Evolutionary conservation across 2,888 invertebrate genomes (phyloP).

Genomic region (Antheraea assamensis): DNA sequence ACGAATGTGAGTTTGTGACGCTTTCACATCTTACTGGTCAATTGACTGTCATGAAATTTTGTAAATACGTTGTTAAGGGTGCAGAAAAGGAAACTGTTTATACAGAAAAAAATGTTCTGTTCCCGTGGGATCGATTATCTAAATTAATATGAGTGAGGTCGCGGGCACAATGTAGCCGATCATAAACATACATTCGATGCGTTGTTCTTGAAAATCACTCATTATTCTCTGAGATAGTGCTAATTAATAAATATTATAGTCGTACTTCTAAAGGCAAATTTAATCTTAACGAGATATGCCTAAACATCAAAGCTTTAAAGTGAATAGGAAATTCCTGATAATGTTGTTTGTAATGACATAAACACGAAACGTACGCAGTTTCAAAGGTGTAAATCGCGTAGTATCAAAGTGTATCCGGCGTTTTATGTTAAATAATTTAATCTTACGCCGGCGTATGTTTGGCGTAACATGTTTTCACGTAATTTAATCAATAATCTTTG

Average conservation of each 20-base stretch:
- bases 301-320: constrained; percentile 48
- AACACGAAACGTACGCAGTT: constrained; percentile 41
- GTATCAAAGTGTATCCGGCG: constrained; percentile 57
- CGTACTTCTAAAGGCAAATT: constrained; percentile 1
- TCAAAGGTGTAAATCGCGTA: constrained; percentile 58
- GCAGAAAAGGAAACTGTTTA: no score
- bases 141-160: no score
- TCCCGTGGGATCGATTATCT: no score
- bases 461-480: constrained; percentile 60
- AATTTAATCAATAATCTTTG: constrained; percentile 69
- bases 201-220: background rate
- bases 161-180: no score
- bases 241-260: constrained; percentile 7
- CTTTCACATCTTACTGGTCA: no score
- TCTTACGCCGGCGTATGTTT: constrained; percentile 55
- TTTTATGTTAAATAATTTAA: constrained; percentile 72
- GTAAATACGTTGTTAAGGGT: no score
- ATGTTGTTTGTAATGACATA: constrained; percentile 51
- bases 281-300: constrained; percentile 18
- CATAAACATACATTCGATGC: no score
- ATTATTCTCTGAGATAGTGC: background rate
- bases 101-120: no score
- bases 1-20: no score
- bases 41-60: no score
- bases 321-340: constrained; percentile 46